These are phyloP conservation scores for Clarias magur DNA, from an alignment of 2,113 vertebrate genomes.

Conservation along the genomic window DNA sequence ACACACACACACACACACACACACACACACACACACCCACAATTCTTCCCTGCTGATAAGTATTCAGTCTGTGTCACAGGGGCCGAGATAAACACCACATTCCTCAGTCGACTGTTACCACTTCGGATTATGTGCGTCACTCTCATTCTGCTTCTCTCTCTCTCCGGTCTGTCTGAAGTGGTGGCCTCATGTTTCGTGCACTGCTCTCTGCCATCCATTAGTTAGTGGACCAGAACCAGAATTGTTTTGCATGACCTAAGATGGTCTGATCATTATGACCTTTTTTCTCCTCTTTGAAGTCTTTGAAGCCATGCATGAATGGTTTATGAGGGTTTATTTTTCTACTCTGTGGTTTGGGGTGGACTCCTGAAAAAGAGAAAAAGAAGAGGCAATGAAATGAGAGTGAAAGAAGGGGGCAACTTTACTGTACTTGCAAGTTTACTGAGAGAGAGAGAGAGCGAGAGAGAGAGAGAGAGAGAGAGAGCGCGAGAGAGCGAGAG, in stretches of 20 bases:
- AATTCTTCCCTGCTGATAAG: conserved; percentile 37
- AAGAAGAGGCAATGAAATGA: not conserved
- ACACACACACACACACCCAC: conserved; percentile 1
- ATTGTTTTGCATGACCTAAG: conserved; percentile 17
- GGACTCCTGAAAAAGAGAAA: not conserved
- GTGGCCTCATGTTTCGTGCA: not conserved
- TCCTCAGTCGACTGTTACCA: conserved; percentile 39
- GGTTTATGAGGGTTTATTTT: conserved; percentile 15
- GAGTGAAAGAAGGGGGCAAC: not conserved
- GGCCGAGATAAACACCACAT: conserved; percentile 38
- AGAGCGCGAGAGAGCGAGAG: not conserved
- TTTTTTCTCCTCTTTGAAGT: not conserved
- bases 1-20: not conserved
- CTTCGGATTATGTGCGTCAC: conserved; percentile 28
- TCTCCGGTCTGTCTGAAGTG: not conserved
- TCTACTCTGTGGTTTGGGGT: conserved; percentile 9
- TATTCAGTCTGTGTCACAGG: conserved; percentile 16
- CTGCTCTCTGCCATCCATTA: not conserved
- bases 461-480: not conserved
- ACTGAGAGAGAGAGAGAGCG: not conserved
- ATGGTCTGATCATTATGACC: not conserved
- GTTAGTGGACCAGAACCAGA: not conserved
- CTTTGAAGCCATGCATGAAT: conserved; percentile 18
- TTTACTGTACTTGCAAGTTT: not conserved
- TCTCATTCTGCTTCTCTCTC: not conserved